phyloP scores from a whole-genome alignment of 2,113 vertebrate genomes.

The Eupsittula cactorum region DNA sequence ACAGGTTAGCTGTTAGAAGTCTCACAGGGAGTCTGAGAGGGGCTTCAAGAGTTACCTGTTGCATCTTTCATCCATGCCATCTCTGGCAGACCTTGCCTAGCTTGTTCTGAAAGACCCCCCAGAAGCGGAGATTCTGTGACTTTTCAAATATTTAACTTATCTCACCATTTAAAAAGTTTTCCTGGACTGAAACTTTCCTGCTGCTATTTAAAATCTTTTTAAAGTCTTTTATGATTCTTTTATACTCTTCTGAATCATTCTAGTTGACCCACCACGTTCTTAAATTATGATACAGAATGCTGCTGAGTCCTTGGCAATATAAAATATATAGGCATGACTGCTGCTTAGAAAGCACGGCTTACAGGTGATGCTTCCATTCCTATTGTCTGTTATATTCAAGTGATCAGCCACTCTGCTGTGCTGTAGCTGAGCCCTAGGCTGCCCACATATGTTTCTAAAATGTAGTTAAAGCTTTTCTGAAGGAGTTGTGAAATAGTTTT shows the following conservation, averaged over 20 bases:
- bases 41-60: background rate
- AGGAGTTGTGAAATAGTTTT: background rate
- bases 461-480: background rate
- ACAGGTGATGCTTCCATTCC: background rate
- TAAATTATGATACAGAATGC: background rate
- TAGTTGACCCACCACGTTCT: background rate
- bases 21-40: background rate
- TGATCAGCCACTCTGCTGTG: background rate
- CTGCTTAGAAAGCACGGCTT: background rate
- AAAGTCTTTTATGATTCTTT: background rate
- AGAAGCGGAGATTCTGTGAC: background rate
- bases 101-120: background rate
- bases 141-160: background rate
- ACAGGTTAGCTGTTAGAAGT: background rate
- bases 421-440: background rate
- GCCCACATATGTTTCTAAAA: background rate
- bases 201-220: background rate
- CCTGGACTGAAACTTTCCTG: background rate
- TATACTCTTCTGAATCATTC: background rate
- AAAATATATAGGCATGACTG: background rate
- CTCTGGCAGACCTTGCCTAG: background rate
- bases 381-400: background rate
- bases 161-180: background rate
- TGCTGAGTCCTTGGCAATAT: background rate
- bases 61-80: background rate